These are phyloP conservation scores for Pangasius djambal DNA, from an alignment of 2,797 vertebrate species.

Conservation along the genomic window DNA sequence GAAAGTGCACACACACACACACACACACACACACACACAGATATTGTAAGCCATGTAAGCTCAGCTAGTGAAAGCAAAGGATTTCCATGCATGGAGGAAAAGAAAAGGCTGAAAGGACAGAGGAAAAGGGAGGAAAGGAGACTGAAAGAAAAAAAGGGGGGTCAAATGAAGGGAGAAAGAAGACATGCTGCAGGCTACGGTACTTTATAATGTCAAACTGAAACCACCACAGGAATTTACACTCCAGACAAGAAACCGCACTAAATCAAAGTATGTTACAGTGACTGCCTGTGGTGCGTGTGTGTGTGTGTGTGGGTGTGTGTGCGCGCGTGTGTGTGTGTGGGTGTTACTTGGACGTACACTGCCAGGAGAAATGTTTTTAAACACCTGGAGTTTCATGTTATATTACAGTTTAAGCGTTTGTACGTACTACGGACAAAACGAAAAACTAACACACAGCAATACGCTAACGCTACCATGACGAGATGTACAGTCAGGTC, in stretches of 20 bases:
- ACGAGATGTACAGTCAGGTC: neutral
- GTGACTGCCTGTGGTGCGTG: neutral
- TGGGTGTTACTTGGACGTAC: neutral
- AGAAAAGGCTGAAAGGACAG: conserved; percentile 21
- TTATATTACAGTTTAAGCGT: neutral
- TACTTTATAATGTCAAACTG: conserved; percentile 38
- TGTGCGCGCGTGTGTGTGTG: neutral
- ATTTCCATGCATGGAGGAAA: neutral
- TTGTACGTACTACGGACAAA: neutral
- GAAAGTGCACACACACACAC: neutral
- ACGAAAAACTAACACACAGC: neutral
- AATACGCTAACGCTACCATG: neutral
- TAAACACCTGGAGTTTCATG: conserved; percentile 6
- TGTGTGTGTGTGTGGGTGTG: conserved; percentile 12
- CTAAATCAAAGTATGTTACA: conserved; percentile 9
- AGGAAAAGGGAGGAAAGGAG: conserved; percentile 26
- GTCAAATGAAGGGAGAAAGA: conserved; percentile 15
- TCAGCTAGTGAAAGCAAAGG: neutral
- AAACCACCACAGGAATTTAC: conserved; percentile 33
- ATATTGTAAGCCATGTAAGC: neutral
- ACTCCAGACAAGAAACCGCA: neutral
- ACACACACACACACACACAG: neutral
- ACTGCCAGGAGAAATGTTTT: neutral
- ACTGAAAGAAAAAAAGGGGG: conserved; percentile 6
- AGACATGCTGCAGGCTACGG: conserved; percentile 28